Evolutionary conservation across 2,113 vertebrate genomes (phyloP).

Genomic region (Oryzias woworae): DNA sequence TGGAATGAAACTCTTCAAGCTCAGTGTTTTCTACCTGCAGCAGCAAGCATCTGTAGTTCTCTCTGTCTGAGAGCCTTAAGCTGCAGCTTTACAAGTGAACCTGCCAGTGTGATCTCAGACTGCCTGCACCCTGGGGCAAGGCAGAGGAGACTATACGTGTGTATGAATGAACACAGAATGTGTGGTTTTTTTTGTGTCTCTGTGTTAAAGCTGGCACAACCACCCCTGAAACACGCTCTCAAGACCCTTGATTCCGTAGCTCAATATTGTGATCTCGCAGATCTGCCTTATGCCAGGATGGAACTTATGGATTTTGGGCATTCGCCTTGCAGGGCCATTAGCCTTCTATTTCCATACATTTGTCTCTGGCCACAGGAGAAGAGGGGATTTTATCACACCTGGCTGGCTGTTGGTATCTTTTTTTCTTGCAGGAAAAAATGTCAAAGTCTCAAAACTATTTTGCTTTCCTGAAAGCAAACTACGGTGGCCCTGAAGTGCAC

Average conservation of each 20-base stretch:
- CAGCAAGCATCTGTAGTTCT: constrained; percentile 60
- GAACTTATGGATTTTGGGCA: constrained; percentile 57
- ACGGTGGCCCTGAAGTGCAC: too few species aligned
- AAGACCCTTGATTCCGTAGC: constrained; percentile 64
- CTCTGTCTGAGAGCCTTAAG: constrained; percentile 72
- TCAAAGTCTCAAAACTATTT: too few species aligned
- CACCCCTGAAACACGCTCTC: constrained; percentile 62
- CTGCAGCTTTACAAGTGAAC: constrained; percentile 76
- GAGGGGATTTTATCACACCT: constrained; percentile 20
- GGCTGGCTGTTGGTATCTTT: constrained; percentile 7
- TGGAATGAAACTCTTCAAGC: constrained; percentile 50
- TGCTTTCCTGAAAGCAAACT: too few species aligned
- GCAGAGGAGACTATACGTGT: constrained; percentile 71
- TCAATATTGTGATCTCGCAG: constrained; percentile 66
- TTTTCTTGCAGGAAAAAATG: too few species aligned
- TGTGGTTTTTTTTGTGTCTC: constrained; percentile 30
- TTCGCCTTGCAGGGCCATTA: constrained; percentile 46
- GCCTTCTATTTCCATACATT: constrained; percentile 57
- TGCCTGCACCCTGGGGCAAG: constrained; percentile 77
- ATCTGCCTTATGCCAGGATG: constrained; percentile 46
- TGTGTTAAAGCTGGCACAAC: constrained; percentile 68
- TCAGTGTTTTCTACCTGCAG: constrained; percentile 65
- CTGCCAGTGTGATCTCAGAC: constrained; percentile 75
- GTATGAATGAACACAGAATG: constrained; percentile 34
- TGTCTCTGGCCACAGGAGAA: constrained; percentile 39